Base-by-base conservation (phyloP, 2,888 invertebrate species). In the Meiosimyza platycephala region DNA sequence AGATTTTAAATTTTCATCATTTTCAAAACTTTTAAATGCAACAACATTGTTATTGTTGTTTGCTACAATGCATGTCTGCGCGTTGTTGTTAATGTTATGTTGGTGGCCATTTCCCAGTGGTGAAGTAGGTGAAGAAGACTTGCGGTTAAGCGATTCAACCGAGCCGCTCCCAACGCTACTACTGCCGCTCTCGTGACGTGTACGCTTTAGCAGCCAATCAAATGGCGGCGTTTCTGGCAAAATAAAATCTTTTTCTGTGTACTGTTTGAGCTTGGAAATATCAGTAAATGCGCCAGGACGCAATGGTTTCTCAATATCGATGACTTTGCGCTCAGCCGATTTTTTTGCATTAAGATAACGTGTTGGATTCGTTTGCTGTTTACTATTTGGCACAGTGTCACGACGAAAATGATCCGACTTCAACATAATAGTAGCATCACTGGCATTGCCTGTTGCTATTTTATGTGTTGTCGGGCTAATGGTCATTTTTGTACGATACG, bases 371-470 rank as follows among this genome's bases (percentile, higher is more conserved):
- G 74, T 72, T 59, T 73, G 74, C 40, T 76, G 77, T 2, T 64
- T 74, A 1, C 76, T 77, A 6, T 77, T 76, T 0, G 81, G 73
- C 51, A 78, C 80, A 6, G 74, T 71, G 52, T 80, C 79, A 81
- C 92, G 91, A 81, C 92, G 91, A 86, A 96, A 97, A 87, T 97
- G 96, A 87, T 97, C 95, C 84, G 95, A 96, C 85, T 97, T 96
- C 28, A 97, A 89, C 92, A 96, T 94, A 52, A 95, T 93, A 47
- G 89, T 88, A 78, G 93, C 91, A 79, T 90, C 89, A 28, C 79
- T 80, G 6, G 77, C 74, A 11, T 72, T 75, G n/a, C 77, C 77
- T 7, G 74, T 72, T 67, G 81, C 78, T 0, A 77, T 79, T 71
- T 92, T 92, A 66, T 94, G 93, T 72, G 92, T 92, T 62, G 94